phyloP scores from a whole-genome alignment of 1,140 invertebrate species.

The Sarcophaga bullata region DNA sequence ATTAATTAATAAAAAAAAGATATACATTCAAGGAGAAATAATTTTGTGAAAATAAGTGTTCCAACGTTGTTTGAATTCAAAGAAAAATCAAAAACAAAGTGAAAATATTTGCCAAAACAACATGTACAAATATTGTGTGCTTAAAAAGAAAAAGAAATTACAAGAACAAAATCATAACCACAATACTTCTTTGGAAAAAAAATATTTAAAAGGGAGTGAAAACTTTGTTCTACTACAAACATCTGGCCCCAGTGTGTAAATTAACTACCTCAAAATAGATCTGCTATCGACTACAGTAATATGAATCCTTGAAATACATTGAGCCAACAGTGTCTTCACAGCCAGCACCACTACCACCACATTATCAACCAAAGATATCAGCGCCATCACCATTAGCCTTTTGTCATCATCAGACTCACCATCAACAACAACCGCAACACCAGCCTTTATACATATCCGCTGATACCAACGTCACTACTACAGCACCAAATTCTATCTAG shows the following conservation, averaged over 20 bases:
- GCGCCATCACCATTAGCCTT: slow-evolving; percentile 50
- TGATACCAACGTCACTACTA: slow-evolving; percentile 35
- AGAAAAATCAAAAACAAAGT: too few species aligned
- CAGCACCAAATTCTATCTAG: slow-evolving; percentile 78
- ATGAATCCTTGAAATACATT: slow-evolving; percentile 62
- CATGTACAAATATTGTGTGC: not conserved
- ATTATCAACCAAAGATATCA: slow-evolving; percentile 36
- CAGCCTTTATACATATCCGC: slow-evolving; percentile 20
- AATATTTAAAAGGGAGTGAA: not conserved
- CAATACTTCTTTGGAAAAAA: not conserved
- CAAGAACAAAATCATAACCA: not conserved
- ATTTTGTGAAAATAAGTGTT: too few species aligned
- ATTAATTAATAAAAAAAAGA: too few species aligned
- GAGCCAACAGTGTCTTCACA: slow-evolving; percentile 50
- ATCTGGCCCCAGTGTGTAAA: slow-evolving; percentile 46
- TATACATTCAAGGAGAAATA: too few species aligned
- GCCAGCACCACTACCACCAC: slow-evolving; percentile 43
- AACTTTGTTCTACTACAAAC: slow-evolving; percentile 49
- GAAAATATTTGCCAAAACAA: not conserved
- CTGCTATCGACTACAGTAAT: slow-evolving; percentile 63
- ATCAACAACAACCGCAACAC: slow-evolving; percentile 32
- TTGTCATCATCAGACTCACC: slow-evolving; percentile 44
- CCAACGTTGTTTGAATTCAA: too few species aligned
- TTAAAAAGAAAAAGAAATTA: not conserved
- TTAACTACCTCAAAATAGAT: slow-evolving; percentile 65